Evolutionary conservation across 2,113 vertebrate genomes (phyloP), one percentile per base, ranked within the genome.

Genomic region (Odontesthes bonariensis): DNA sequence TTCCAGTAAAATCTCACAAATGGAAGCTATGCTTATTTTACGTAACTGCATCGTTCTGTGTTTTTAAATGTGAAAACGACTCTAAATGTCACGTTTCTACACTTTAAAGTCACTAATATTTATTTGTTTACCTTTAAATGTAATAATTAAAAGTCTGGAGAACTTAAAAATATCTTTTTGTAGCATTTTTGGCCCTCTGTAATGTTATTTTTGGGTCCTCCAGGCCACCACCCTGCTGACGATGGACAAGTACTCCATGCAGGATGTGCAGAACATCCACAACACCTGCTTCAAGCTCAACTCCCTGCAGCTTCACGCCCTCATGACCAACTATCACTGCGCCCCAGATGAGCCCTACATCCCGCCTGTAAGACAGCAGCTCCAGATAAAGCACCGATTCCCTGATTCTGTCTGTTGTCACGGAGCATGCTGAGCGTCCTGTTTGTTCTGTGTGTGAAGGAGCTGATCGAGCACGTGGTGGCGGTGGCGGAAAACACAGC

Each of bases 201-300:
- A 8, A 11, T 22, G 27, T 66, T 60, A 27, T 65, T 4, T 55
- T 13, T 82, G 3, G 57, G 40, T 40, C 35, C 51, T 80, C n/a
- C 59, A 99, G 98, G 98, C 98, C 64, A 99, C 97, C 46, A 99
- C 98, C 3, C 86, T 99, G 81, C 96, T 99, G 69, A 99, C 98
- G 12, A 99, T 99, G 98, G 97, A 99, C 72, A 99, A 99, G 65
- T 99, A 99, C 12, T 96, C 96, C 22, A 94, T 95, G 87, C 96
- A 97, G 49, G 98, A 99, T 59, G 94, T 97, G 67, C 95, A 96
- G 81, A 96, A 94, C 84, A 97, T 99, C 86, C 96, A 96, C 82
- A 99, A 97, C 89, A 98, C 98, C 79, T 99, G 98, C 93, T 99
- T 99, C 88, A 99, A 99, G 86, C 91, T 99, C 79, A 99, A 99